A percentile compares a stretch with the other conserved stretches of the same genome.
These are phyloP conservation scores for Pygocentrus nattereri DNA, from an alignment of 2,797 vertebrate genomes.

Conservation along the genomic window DNA sequence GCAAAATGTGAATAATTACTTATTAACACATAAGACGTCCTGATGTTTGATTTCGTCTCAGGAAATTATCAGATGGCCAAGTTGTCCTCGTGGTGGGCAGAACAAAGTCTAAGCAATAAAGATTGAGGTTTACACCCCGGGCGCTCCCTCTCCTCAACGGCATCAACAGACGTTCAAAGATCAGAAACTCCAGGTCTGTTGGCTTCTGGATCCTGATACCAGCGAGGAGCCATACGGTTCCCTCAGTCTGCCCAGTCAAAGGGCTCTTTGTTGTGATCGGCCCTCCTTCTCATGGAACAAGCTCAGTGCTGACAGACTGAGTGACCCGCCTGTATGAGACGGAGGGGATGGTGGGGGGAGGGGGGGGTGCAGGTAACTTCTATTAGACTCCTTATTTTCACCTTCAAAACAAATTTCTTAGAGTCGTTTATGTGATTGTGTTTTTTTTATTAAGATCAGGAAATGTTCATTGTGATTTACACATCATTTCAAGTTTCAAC, in stretches of 20 bases:
- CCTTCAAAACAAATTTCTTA: neutral
- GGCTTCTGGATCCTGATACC: neutral
- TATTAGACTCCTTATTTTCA: neutral
- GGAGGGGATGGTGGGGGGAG: neutral
- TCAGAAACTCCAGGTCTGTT: neutral
- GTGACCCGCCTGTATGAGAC: neutral
- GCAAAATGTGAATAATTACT: neutral
- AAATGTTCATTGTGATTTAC: neutral
- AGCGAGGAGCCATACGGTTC: neutral
- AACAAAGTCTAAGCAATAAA: conserved; percentile 31
- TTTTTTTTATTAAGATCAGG: neutral
- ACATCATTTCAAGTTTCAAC: neutral
- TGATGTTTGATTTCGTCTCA: neutral
- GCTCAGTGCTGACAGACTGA: conserved; percentile 24
- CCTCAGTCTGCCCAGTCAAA: conserved; percentile 29
- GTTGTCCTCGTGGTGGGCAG: conserved; percentile 29
- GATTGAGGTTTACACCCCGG: neutral
- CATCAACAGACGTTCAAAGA: neutral
- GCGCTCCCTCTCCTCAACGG: neutral
- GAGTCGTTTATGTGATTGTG: neutral
- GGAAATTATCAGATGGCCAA: neutral
- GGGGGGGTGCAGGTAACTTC: neutral
- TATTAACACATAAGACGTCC: neutral
- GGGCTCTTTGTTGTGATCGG: conserved; percentile 47
- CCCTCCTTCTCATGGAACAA: conserved; percentile 32